Evolutionary conservation across 2,113 vertebrate species (phyloP).

Genomic region (Notiomystis cincta): DNA sequence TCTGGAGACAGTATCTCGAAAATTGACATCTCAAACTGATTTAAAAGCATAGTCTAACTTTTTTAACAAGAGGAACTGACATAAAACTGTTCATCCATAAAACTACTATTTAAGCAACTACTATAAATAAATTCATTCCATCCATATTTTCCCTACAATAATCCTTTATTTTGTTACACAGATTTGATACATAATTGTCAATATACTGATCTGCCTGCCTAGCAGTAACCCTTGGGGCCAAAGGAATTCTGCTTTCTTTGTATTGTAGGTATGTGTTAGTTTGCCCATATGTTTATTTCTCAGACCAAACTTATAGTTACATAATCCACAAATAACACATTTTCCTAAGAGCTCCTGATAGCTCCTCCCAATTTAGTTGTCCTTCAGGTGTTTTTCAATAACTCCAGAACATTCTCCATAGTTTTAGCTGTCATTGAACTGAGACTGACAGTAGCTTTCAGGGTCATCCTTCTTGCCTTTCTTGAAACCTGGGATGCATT

Average conservation of each 20-base stretch:
- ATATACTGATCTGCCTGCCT: background rate
- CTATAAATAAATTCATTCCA: background rate
- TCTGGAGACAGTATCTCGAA: background rate
- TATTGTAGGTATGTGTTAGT: background rate
- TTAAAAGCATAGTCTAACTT: background rate
- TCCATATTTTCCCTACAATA: background rate
- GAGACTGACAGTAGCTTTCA: background rate
- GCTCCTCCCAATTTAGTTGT: background rate
- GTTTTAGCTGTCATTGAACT: background rate
- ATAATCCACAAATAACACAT: background rate
- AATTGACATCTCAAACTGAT: background rate
- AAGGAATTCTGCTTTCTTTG: background rate
- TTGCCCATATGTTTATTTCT: background rate
- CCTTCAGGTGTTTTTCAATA: background rate
- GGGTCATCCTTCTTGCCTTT: background rate
- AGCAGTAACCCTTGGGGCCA: background rate
- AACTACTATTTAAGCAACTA: background rate
- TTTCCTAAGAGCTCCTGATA: background rate
- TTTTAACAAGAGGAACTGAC: background rate
- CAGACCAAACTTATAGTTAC: background rate
- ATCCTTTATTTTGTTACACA: background rate
- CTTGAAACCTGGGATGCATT: background rate
- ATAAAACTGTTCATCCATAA: background rate
- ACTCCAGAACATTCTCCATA: background rate
- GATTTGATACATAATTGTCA: background rate